These are phyloP conservation scores for Macrosoma leucophasiata DNA, from an alignment of 2,888 invertebrate species.

Conservation along the genomic window DNA sequence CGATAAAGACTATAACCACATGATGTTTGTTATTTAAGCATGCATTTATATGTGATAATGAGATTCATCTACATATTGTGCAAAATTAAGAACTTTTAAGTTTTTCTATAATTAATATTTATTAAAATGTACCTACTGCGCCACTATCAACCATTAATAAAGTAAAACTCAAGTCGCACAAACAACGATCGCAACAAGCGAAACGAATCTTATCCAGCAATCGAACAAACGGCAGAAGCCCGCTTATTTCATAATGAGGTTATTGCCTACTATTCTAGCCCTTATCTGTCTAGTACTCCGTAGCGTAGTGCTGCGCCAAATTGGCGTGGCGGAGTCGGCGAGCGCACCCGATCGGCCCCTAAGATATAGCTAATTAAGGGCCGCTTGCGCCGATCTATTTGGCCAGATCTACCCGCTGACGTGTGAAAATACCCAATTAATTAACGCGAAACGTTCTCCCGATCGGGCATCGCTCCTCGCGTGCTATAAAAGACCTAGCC, in stretches of 20 bases:
- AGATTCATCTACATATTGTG: too few species aligned
- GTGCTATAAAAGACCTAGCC: conserved; percentile 47
- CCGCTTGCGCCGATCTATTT: conserved; percentile 70
- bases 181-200: conserved; percentile 29
- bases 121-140: too few species aligned
- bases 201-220: conserved; percentile 40
- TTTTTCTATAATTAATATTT: too few species aligned
- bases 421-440: conserved; percentile 77
- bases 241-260: conserved; percentile 72
- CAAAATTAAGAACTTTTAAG: too few species aligned
- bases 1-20: too few species aligned
- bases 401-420: conserved; percentile 72
- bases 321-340: conserved; percentile 69
- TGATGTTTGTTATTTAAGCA: too few species aligned
- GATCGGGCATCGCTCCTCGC: conserved; percentile 60
- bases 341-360: conserved; percentile 59
- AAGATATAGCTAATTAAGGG: conserved; percentile 73
- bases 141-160: too few species aligned
- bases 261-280: conserved; percentile 67
- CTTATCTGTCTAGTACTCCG: conserved; percentile 61
- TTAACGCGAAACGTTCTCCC: conserved; percentile 63
- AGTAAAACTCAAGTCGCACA: too few species aligned
- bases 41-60: too few species aligned
- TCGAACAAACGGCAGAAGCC: conserved; percentile 51
- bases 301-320: conserved; percentile 65